Base-by-base conservation (phyloP, 2,888 invertebrate genomes). In the Drosophila yooni region DNA sequence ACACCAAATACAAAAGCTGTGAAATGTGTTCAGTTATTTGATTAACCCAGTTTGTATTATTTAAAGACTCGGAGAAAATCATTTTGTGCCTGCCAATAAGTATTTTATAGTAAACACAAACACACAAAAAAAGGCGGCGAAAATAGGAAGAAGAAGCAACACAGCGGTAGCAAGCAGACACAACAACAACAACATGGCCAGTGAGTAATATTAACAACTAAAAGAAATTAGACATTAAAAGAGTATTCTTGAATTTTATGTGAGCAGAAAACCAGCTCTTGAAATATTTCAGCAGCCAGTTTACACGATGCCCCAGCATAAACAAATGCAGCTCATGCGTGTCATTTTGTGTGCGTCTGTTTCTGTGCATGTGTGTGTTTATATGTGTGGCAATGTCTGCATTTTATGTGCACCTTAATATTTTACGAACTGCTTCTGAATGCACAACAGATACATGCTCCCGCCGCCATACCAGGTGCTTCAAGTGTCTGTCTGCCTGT, bases 321-420 rank as follows among this genome's bases (percentile, higher is more conserved):
- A 86, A 86, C 85, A 86, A 86, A 78, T 81, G 88, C 88, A 85
- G 63, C 83, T 82, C 80, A 87, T 71, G 86, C 89, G 81, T 80
- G 61, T 70, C 78, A 74, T 74, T 77, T 25, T 74, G 34, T 60
- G 54, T 68, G 29, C 52, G 52, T 54, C 64, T 59, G 27, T 59
- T 53, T 69, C 31, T 58, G 27, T 57, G 40, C 31, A 21, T 66
- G 33, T 69, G 64, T 50, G 18, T 58, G 31, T 67, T 51, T 48
- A 54, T 59, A 50, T 65, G 64, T 66, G 72, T 67, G 61, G 81
- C 59, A 77, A 54, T 64, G 72, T 62, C 67, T 81, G 59, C 61
- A 69, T 81, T 78, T 78, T 78, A 81, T 78, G 72, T 77, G 81
- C 57, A 51, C 46, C 68, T 71, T 77, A 57, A 62, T 65, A 65